Evolutionary conservation across 2,797 vertebrate genomes (phyloP), one percentile per base, ranked within the genome.

Genomic region (Sternotherus odoratus): DNA sequence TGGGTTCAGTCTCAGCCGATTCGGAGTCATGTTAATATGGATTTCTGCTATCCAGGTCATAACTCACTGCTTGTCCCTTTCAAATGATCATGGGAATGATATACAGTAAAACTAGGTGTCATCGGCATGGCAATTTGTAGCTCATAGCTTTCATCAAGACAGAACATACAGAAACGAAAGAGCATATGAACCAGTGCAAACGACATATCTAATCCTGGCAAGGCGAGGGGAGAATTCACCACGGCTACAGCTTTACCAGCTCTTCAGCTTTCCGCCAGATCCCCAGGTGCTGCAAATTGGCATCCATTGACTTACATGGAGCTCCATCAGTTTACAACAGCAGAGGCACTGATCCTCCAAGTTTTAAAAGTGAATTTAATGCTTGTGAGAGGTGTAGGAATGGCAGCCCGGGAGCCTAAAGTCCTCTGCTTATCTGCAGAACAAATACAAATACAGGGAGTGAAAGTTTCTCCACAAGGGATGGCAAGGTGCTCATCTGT

Each of bases 111-210:
- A 48, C 56, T 72, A 21, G 1, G 3, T 12, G 12, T 33, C 7
- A 1, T 50, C 17, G 81, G 10, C 23, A 33, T 0, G 0, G 2
- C 12, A 83, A 23, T 36, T 21, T n/a, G 2, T 1, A 82, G 2
- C 4, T 80, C 43, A 74, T 13, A 54, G 4, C 21, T 89, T 92
- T 88, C 54, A 36, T 11, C 5, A 43, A 74, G 23, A 82, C 1
- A 16, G 5, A 53, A 19, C 24, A 79, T 3, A 28, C 0, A 57
- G 48, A 51, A 79, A 49, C 5, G 5, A 5, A 66, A 5, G 39
- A 2, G 3, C 3, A 23, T 0, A 0, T 30, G 8, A 39, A 15
- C 0, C 54, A 2, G 8, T 51, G 39, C 19, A 69, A 69, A 23
- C 1, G 82, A 10, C 12, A 86, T 12, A 53, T 1, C 2, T 6